A percentile compares a stretch with the other conserved stretches of the same genome.
Conservation (phyloP, 2,113 vertebrate species). For the Clarias batrachus region DNA sequence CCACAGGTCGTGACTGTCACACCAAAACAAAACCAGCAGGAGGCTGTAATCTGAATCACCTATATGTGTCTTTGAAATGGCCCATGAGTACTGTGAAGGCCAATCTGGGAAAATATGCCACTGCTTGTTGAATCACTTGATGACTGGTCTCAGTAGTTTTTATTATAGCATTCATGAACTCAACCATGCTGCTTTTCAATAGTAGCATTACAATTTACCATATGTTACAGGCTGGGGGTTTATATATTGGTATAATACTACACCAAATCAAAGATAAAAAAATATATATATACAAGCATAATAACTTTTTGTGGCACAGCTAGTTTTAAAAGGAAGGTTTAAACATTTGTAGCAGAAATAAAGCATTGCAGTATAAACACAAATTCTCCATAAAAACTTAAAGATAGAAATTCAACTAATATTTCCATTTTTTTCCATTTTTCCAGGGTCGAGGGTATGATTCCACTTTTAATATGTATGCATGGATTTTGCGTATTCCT, state of each 20-base stretch:
- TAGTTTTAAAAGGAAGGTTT: not conserved
- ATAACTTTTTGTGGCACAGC: not conserved
- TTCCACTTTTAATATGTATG: too few relatives aligned
- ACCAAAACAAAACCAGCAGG: slow-evolving; percentile 35
- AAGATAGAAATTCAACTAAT: not conserved
- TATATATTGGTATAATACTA: not conserved
- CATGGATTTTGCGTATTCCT: too few relatives aligned
- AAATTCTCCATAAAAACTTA: not conserved
- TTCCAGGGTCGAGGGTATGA: too few relatives aligned
- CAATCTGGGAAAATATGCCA: slow-evolving; percentile 6
- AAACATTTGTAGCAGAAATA: not conserved
- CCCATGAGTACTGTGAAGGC: not conserved
- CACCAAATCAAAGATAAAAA: not conserved
- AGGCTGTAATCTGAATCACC: slow-evolving; percentile 17
- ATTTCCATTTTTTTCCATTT: not conserved
- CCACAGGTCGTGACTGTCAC: slow-evolving; percentile 24
- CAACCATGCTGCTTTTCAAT: not conserved
- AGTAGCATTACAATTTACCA: not conserved
- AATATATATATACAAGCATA: not conserved
- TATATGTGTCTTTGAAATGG: slow-evolving; percentile 5
- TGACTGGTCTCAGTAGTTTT: not conserved
- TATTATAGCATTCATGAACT: slow-evolving; percentile 8
- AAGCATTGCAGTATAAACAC: not conserved
- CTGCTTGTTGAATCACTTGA: not conserved
- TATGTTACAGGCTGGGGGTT: not conserved